Evolutionary conservation across 2,888 invertebrate species (phyloP), one percentile per base, ranked within the genome.

Genomic region (Clusia tigrina): DNA sequence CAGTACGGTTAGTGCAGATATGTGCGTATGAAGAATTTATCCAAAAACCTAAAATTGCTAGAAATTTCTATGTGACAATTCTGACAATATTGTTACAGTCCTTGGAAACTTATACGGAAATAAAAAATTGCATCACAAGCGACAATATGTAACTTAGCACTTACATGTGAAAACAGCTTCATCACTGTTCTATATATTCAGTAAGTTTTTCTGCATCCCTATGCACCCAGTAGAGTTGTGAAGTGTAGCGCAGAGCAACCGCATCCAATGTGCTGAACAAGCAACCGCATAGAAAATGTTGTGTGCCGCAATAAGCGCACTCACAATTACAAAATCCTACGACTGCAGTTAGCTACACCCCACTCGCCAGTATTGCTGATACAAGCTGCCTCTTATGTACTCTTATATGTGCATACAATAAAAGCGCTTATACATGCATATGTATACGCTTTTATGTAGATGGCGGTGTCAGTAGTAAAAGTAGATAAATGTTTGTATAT

Each of bases 221-320:
- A n/a, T n/a, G n/a, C n/a, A n/a, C n/a, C n/a, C n/a, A 26, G 22
- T 59, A 38, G 53, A 20, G 17, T 48, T 51, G 32, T 58, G 38
- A 42, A 32, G 17, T 37, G 26, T 22, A 57, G 22, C 46, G 24
- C 46, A 46, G 25, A 3, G 24, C 9, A 18, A 17, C n/a, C 3
- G 42, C 32, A 46, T 12, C 6, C 6, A 32, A 12, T 12, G n/a
- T 42, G 9, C 12, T 42, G 42, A 42, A 42, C 42, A n/a, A 42
- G 42, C 42, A 17, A 42, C 42, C 42, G 42, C 42, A 12, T n/a
- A 3, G 3, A 42, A 32, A 32, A 9, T 32, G 42, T 42, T 32
- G 32, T 32, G 5, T n/a, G 32, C 26, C 26, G 18, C 10, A 18
- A 17, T 55, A 58, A 32, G 5, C 32, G n/a, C 3, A 42, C 42